Percentiles rank a stretch among this genome's conserved stretches.
phyloP scores from a whole-genome alignment of 2,888 invertebrate genomes.

The Esperia sulphurella region DNA sequence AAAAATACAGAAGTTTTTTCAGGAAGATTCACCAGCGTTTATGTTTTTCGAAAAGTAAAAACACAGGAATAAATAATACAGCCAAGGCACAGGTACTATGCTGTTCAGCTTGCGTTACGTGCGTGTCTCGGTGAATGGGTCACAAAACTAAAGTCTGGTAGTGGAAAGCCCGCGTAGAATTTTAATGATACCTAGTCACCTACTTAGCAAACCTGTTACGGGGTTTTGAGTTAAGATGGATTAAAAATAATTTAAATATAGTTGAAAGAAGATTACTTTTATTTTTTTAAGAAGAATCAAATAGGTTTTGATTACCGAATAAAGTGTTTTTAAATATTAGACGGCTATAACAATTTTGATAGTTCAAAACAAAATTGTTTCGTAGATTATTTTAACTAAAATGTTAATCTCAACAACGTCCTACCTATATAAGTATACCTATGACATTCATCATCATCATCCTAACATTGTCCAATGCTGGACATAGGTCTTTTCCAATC shows the following conservation, averaged over 20 bases:
- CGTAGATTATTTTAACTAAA: too few species aligned
- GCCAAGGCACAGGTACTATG: background rate
- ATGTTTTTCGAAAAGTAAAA: background rate
- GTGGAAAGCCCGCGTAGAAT: slow-evolving; percentile 30
- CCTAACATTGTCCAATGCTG: too few species aligned
- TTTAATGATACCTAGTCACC: slow-evolving; percentile 39
- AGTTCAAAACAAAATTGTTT: too few species aligned
- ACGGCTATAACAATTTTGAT: slow-evolving; percentile 1
- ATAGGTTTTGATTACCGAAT: background rate
- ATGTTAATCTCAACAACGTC: too few species aligned
- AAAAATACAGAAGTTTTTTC: slow-evolving; percentile 12
- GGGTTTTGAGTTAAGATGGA: too few species aligned
- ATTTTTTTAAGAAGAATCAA: too few species aligned
- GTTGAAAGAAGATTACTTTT: too few species aligned
- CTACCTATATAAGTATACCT: too few species aligned
- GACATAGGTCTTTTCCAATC: too few species aligned
- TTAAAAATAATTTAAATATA: too few species aligned
- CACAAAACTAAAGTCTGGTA: slow-evolving; percentile 30
- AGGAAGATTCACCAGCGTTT: slow-evolving; percentile 7
- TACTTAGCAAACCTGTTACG: slow-evolving; percentile 24
- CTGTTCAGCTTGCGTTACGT: slow-evolving; percentile 23
- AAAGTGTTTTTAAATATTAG: background rate
- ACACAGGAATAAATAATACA: background rate
- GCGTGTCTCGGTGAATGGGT: slow-evolving; percentile 25
- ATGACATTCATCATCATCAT: too few species aligned